A percentile compares a stretch with the other conserved stretches of the same genome.
phyloP scores from a whole-genome alignment of 2,888 invertebrate species.

The Theodoxus fluviatilis region DNA sequence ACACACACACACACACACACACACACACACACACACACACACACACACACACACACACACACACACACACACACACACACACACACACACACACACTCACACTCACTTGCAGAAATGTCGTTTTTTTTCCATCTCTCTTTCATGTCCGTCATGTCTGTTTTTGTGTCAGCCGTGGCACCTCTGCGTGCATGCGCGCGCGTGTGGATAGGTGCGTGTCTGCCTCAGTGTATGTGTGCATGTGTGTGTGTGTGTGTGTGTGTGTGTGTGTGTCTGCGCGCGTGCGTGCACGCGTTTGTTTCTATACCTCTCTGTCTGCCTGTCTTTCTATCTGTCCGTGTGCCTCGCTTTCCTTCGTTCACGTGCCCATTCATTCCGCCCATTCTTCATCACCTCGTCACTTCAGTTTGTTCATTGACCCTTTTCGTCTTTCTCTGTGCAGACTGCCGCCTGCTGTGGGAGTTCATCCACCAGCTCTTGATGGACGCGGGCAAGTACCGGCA shows the following conservation, averaged over 20 bases:
- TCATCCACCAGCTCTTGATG: constrained; percentile 89
- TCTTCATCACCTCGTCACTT: too few species aligned
- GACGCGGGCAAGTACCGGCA: constrained; percentile 83
- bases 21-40: neutral
- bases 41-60: constrained; percentile 3
- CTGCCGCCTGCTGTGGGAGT: constrained; percentile 93
- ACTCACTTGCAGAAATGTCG: neutral
- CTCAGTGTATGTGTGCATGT: neutral
- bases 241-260: constrained; percentile 16
- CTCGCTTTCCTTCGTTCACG: too few species aligned
- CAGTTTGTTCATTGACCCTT: neutral
- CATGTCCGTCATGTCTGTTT: neutral
- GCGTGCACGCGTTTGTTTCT: neutral
- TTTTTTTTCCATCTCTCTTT: neutral
- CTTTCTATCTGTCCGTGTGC: neutral
- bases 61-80: constrained; percentile 18
- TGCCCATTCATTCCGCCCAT: too few species aligned
- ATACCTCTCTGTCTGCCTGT: neutral
- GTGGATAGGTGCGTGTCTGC: neutral
- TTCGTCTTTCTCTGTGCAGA: constrained; percentile 70
- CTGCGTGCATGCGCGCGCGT: neutral
- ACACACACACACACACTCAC: constrained; percentile 17
- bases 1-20: neutral
- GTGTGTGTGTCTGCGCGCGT: neutral
- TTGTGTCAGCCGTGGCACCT: neutral